phyloP scores from a whole-genome alignment of 1,140 invertebrate species.

The Pseudomyrmex concolor region DNA sequence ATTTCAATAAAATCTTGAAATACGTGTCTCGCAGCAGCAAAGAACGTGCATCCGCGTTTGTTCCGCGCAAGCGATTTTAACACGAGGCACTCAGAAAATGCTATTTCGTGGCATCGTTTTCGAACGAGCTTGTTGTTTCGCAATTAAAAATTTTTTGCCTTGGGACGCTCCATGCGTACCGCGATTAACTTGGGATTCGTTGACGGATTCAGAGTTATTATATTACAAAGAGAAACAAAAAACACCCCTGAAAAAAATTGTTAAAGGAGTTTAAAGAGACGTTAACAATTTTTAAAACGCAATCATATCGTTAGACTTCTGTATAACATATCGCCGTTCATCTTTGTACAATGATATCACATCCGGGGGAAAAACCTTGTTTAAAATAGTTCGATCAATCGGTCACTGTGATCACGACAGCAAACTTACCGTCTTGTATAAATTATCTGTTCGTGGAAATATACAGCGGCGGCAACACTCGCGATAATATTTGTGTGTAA shows the following conservation, averaged over 20 bases:
- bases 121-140: background rate
- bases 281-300: background rate
- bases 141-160: background rate
- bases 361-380: constrained; percentile 46
- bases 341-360: constrained; percentile 66
- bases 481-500: background rate
- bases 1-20: constrained; percentile 24
- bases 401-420: constrained; percentile 42
- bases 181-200: constrained; percentile 8
- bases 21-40: background rate
- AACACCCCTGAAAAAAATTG: background rate
- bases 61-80: constrained; percentile 7
- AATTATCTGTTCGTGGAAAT: constrained; percentile 46
- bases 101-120: constrained; percentile 1
- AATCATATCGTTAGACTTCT: constrained; percentile 49
- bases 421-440: constrained; percentile 62
- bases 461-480: constrained; percentile 11
- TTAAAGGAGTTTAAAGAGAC: background rate
- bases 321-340: constrained; percentile 16
- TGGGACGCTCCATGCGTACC: constrained; percentile 49
- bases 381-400: constrained; percentile 66
- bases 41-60: constrained; percentile 12
- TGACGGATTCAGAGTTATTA: no score
- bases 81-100: background rate
- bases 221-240: no score